Base-by-base conservation (phyloP, 2,113 vertebrate species). In the Mustela nigripes region DNA sequence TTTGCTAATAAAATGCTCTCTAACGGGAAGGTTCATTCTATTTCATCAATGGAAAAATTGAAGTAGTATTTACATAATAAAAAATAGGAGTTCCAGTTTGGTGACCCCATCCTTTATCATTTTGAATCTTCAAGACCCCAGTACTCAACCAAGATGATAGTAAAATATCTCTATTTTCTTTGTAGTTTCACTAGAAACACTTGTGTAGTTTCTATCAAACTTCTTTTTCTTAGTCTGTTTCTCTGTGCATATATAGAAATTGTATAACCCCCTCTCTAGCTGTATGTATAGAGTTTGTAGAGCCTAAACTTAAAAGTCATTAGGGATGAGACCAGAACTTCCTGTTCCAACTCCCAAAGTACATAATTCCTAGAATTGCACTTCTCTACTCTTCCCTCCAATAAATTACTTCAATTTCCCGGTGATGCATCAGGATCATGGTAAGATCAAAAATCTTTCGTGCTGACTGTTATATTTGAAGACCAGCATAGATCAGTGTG, bases 1-100 rank as follows among this genome's bases (percentile, higher is more conserved):
- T 80, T 87, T 90, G 89, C 58, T 85, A 90, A 92, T 73, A 95
- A 93, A 96, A 67, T 78, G 4, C 24, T 65, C 81, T 89, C 60
- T 69, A 58, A 69, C 62, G 39, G 5, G 15, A 88, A 80, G 12
- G 7, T 81, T 82, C 78, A 65, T 69, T 95, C 16, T 86, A 6
- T 83, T 89, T 95, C 58, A 53, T 60, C 39, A 85, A 36, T 73
- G 36, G 18, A 42, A 50, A 93, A 90, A 86, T 15, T 92, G 21
- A 88, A 92, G 14, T 50, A 79, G 22, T 74, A 85, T 88, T 82
- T 95, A 91, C 21, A 89, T 71, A 33, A 95, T 53, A 21, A 53
- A 92, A 94, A 86, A 60, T 31, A 74, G 11, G 45, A 94, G 4
- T 10, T 11, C n/a, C 48, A 36, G 7, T 79, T 82, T 93, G 22